Evolutionary conservation across 2,888 invertebrate genomes (phyloP).

Genomic region (Stegophylla sp.): DNA sequence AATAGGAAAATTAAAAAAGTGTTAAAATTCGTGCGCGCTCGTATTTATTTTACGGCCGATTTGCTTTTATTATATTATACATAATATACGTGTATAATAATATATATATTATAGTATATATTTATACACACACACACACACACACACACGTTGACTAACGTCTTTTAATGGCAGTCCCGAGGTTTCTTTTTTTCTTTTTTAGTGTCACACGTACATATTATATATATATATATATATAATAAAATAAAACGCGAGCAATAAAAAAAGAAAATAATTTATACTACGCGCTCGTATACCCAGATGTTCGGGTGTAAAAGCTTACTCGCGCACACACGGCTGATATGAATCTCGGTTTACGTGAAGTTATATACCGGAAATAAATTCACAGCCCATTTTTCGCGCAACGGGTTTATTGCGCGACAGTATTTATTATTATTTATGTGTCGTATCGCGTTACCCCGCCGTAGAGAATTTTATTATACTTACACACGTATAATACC

Average conservation of each 20-base stretch:
- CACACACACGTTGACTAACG: background rate
- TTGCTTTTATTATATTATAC: conserved; percentile 26
- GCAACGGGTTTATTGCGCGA: conserved; percentile 14
- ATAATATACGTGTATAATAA: background rate
- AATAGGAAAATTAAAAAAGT: conserved; percentile 42
- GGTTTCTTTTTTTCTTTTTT: conserved; percentile 14
- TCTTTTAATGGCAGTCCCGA: conserved; percentile 8
- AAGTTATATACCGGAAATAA: conserved; percentile 41
- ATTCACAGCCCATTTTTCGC: conserved; percentile 6
- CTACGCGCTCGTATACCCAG: conserved; percentile 11
- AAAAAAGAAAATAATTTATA: conserved; percentile 44
- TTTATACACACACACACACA: background rate
- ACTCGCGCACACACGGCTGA: no score
- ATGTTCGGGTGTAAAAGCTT: conserved; percentile 47
- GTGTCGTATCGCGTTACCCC: no score
- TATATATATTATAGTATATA: background rate
- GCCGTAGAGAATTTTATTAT: no score
- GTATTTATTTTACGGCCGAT: conserved; percentile 46
- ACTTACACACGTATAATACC: no score
- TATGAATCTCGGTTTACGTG: conserved; percentile 39
- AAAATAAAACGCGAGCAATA: conserved; percentile 29
- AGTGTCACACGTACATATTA: conserved; percentile 5
- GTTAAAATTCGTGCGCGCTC: conserved; percentile 29
- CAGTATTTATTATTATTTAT: no score
- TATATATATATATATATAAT: no score